These are phyloP conservation scores for Myodes glareolus DNA, from an alignment of 2,113 vertebrate genomes.

Conservation along the genomic window DNA sequence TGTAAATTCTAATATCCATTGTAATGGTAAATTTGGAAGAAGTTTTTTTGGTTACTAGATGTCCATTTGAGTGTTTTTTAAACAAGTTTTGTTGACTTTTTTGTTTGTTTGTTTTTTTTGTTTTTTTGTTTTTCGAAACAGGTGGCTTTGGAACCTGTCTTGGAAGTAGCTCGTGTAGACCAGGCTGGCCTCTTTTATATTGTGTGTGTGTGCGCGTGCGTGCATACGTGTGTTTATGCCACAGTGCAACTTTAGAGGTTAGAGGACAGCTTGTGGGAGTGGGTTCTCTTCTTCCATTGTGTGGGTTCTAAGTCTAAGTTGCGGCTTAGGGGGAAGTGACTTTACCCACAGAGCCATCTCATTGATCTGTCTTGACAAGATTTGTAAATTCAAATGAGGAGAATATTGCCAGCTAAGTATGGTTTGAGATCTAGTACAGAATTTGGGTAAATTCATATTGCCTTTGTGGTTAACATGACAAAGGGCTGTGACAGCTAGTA, in stretches of 20 bases:
- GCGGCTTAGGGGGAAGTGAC: neutral
- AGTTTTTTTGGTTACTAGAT: neutral
- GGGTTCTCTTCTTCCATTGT: neutral
- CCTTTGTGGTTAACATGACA: conserved; percentile 38
- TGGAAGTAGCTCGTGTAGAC: too few relatives aligned
- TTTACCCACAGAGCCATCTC: neutral
- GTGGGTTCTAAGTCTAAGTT: neutral
- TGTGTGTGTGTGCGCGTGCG: neutral
- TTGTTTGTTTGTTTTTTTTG: too few relatives aligned
- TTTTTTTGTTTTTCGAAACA: too few relatives aligned
- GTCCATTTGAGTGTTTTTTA: neutral
- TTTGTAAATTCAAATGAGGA: conserved; percentile 30
- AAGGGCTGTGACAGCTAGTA: neutral
- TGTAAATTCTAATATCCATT: neutral
- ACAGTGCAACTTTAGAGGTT: neutral
- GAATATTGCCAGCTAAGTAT: conserved; percentile 39
- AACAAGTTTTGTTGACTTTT: conserved; percentile 7
- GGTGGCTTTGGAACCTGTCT: too few relatives aligned
- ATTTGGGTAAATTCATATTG: neutral
- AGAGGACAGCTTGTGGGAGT: neutral
- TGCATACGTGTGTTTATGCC: neutral
- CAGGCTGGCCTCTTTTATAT: neutral
- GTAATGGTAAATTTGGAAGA: conserved; percentile 23
- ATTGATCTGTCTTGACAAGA: neutral
- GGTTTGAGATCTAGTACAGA: conserved; percentile 35